These are phyloP conservation scores for Acleris cristana DNA, from an alignment of 2,888 invertebrate genomes.

Conservation along the genomic window DNA sequence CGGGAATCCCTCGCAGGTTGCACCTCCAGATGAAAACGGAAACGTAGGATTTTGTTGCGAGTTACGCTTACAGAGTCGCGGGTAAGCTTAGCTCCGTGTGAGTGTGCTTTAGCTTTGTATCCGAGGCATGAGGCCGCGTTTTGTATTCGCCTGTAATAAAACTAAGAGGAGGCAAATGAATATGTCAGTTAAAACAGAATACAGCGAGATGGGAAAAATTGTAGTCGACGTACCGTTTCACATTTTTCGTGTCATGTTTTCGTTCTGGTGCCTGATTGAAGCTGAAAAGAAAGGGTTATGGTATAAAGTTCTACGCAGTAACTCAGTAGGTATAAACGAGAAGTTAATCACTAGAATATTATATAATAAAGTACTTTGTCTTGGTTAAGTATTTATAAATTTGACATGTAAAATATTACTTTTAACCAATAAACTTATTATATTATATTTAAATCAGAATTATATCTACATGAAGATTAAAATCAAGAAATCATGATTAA, in stretches of 20 bases:
- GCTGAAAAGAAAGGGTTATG: too few relatives aligned
- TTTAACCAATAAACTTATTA: too few relatives aligned
- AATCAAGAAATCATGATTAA: too few relatives aligned
- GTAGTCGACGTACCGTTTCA: slow-evolving; percentile 4
- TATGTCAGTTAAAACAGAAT: slow-evolving; percentile 44
- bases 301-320: too few relatives aligned
- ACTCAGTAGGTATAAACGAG: too few relatives aligned
- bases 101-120: slow-evolving; percentile 61
- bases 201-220: slow-evolving; percentile 7
- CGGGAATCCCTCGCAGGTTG: slow-evolving; percentile 61
- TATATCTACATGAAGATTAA: too few relatives aligned
- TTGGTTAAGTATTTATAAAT: too few relatives aligned
- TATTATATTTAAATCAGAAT: too few relatives aligned
- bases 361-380: too few relatives aligned
- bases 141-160: slow-evolving; percentile 66
- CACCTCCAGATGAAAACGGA: slow-evolving; percentile 68
- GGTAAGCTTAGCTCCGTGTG: slow-evolving; percentile 60
- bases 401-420: too few relatives aligned
- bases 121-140: slow-evolving; percentile 54
- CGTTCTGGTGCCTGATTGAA: not conserved
- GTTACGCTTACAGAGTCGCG: slow-evolving; percentile 64
- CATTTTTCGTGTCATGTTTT: slow-evolving; percentile 1
- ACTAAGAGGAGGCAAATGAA: slow-evolving; percentile 55
- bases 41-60: slow-evolving; percentile 72
- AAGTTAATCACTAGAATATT: too few relatives aligned